Evolutionary conservation across 1,140 invertebrate genomes (phyloP), one percentile per base, ranked within the genome.

Genomic region (Sinonovacula constricta): DNA sequence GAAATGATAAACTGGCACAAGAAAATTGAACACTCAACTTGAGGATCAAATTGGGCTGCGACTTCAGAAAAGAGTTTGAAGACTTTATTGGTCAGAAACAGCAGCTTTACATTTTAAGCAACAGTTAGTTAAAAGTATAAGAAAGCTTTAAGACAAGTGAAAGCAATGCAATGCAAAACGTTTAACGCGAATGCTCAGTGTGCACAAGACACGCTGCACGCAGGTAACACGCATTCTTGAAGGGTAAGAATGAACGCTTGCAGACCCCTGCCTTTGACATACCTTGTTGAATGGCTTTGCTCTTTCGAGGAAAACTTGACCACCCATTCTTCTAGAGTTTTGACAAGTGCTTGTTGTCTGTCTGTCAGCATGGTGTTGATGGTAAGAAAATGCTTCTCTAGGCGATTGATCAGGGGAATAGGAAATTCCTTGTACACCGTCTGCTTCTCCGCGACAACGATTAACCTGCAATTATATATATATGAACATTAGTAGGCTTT

Each of bases 381-480:
- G 3, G 74, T 68, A 2, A 87, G 65, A 69, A 83, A 86, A 59
- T 87, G 86, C 65, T 87, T 87, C 68, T 87, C 86, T 0, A 87
- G 67, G 4, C 86, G 72, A 57, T 86, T 87, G 59, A 87, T 85
- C 15, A 87, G 75, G 15, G 86, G n/a, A n/a, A n/a, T n/a, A n/a
- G n/a, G n/a, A n/a, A n/a, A n/a, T n/a, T n/a, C n/a, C n/a, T n/a
- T n/a, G n/a, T n/a, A n/a, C n/a, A n/a, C n/a, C n/a, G n/a, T n/a
- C n/a, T n/a, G n/a, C n/a, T n/a, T n/a, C n/a, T 85, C 86, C 18
- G 86, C 84, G 4, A 87, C 81, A 14, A 87, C 84, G 30, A 87
- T 81, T 54, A 87, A 62, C 51, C 84, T 82, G 60, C 22, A 53
- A 51, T 56, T 24, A 24, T 12, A 70, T 26, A 62, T 62, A 28